Evolutionary conservation across 2,888 invertebrate genomes (phyloP), one percentile per base, ranked within the genome.

Genomic region (Limenitis camilla): DNA sequence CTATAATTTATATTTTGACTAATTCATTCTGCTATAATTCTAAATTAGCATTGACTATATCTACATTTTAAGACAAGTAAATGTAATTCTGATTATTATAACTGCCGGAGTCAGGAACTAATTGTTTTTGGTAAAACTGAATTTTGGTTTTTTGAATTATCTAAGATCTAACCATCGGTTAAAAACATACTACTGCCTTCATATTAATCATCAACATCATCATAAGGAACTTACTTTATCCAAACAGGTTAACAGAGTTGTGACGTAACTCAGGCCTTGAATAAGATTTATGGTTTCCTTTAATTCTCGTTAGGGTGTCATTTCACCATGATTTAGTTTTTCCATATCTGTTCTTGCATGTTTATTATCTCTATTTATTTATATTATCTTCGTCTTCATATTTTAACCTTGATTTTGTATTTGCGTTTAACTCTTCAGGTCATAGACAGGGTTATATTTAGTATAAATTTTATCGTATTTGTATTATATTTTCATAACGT

Each of bases 381-480:
- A 62, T 55, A 50, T 59, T 76, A 71, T 72, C 69, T 69, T 79
- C 83, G 83, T 84, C 80, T 81, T 78, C 76, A 81, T 84, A 78
- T 83, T 82, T 81, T 73, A 71, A 77, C 47, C 52, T 56, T 60
- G 39, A 52, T 59, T 61, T 59, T 11, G 40, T 71, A 63, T 64
- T 77, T 85, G 78, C 42, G 67, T 72, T 80, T 72, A 83, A 83
- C 84, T 85, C 86, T 86, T 86, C 87, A 87, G 87, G 87, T 87
- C 87, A 86, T 86, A 86, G 85, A 86, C 87, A 87, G 87, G 87
- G 87, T 87, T 86, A 85, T 83, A 86, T 86, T 86, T 85, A 87
- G 86, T 86, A 83, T 86, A 86, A 86, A 86, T 84, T 86, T 85
- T 87, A 86, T 83, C 83, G 83, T 84, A 83, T 87, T 81, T 80